Conservation (phyloP, 2,888 invertebrate species). For the Aproaerema taeniolella region DNA sequence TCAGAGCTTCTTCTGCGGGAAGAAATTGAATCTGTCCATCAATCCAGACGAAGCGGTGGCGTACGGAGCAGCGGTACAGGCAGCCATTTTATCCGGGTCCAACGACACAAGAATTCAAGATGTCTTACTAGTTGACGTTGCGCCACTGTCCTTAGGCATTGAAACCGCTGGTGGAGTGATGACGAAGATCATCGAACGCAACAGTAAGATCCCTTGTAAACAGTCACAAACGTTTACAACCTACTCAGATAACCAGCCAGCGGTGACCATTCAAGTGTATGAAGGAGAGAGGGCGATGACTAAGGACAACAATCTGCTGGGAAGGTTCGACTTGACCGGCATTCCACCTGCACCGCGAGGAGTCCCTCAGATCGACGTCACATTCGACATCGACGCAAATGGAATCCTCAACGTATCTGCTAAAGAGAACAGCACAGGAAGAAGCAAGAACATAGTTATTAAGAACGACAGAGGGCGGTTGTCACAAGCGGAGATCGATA, state of each 20-base stretch:
- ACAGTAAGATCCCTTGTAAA: constrained; percentile 78
- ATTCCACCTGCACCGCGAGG: constrained; percentile 80
- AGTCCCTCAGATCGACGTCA: constrained; percentile 76
- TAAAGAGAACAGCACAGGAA: constrained; percentile 72
- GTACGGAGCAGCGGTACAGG: constrained; percentile 82
- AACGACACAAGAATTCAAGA: constrained; percentile 82
- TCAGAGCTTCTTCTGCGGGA: constrained; percentile 78
- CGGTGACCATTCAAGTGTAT: constrained; percentile 79
- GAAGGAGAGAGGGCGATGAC: constrained; percentile 84
- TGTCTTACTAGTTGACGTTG: constrained; percentile 65
- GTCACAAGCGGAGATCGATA: constrained; percentile 87
- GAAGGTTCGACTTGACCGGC: constrained; percentile 74
- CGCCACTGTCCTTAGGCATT: constrained; percentile 78
- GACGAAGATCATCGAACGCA: constrained; percentile 80
- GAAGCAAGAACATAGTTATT: constrained; percentile 82
- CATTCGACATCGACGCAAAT: too few relatives aligned
- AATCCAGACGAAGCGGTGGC: constrained; percentile 86
- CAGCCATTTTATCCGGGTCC: constrained; percentile 80
- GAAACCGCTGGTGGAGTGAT: constrained; percentile 85
- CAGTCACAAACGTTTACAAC: constrained; percentile 82
- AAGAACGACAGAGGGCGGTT: too few relatives aligned
- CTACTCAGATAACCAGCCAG: constrained; percentile 83
- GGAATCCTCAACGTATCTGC: constrained; percentile 86
- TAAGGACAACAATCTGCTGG: constrained; percentile 79
- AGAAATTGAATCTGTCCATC: constrained; percentile 80